phyloP scores from a whole-genome alignment of 2,113 vertebrate species.

The Phalacrocorax carbo region DNA sequence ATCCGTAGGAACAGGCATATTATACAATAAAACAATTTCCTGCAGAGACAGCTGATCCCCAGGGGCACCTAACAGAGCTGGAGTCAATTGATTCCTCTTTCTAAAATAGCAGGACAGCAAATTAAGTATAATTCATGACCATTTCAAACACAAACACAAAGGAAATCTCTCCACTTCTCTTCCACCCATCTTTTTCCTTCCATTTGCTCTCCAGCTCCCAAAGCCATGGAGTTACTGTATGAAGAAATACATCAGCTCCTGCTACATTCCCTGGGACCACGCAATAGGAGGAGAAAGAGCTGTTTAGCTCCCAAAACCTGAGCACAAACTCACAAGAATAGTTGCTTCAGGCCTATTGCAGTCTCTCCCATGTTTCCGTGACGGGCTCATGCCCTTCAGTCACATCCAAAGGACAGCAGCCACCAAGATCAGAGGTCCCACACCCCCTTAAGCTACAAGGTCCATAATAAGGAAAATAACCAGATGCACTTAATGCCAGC shows the following conservation, averaged over 20 bases:
- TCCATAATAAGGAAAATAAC: not conserved
- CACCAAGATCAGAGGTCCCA: not conserved
- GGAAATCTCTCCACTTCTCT: not conserved
- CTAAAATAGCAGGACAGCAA: not conserved
- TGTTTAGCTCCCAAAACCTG: not conserved
- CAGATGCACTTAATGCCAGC: not conserved
- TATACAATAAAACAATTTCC: not conserved
- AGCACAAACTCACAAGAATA: accelerated
- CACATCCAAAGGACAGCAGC: not conserved
- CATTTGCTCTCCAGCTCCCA: not conserved
- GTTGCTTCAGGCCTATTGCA: not conserved
- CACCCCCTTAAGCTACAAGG: no score
- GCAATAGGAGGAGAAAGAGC: not conserved
- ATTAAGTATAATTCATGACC: not conserved
- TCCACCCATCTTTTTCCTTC: not conserved
- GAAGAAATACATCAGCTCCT: not conserved
- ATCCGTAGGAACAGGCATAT: not conserved
- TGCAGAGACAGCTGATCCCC: not conserved
- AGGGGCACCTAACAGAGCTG: not conserved
- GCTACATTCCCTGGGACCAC: not conserved
- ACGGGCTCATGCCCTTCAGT: not conserved
- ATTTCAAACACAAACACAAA: not conserved
- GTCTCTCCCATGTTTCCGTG: not conserved
- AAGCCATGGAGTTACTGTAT: not conserved
- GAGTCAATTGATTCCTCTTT: not conserved